Evolutionary conservation across 2,797 vertebrate genomes (phyloP).

Genomic region (Rousettus madagascariensis): DNA sequence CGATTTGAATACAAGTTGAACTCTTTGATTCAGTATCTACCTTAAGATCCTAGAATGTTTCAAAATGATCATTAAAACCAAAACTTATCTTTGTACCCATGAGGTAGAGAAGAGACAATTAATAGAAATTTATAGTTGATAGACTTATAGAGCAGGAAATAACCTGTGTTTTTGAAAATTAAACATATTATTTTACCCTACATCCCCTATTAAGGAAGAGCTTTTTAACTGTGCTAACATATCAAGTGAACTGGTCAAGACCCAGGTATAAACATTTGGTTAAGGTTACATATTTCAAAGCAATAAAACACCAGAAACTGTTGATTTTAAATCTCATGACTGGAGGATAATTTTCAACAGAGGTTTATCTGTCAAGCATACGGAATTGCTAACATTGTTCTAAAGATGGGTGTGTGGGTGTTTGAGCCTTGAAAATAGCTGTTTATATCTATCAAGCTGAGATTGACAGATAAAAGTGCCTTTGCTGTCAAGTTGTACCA

Average conservation of each 20-base stretch:
- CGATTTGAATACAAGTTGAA: not conserved
- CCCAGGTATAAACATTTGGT: constrained; percentile 36
- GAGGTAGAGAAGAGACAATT: not conserved
- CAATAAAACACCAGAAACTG: constrained; percentile 30
- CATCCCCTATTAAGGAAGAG: not conserved
- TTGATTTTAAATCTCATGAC: constrained; percentile 62
- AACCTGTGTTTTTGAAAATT: constrained; percentile 36
- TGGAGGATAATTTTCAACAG: constrained; percentile 67
- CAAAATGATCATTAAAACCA: not conserved
- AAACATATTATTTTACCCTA: not conserved
- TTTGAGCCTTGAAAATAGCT: constrained; percentile 66
- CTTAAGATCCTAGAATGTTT: not conserved
- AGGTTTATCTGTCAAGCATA: constrained; percentile 71
- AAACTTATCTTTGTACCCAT: not conserved
- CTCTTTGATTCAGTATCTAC: not conserved
- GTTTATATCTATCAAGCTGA: constrained; percentile 45
- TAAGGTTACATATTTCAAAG: constrained; percentile 52
- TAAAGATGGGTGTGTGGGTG: constrained; percentile 66
- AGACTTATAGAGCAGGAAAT: not conserved
- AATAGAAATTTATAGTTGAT: constrained; percentile 29
- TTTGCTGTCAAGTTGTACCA: constrained; percentile 68
- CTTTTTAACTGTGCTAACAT: constrained; percentile 5
- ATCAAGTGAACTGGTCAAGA: constrained; percentile 32
- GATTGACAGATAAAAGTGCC: constrained; percentile 56
- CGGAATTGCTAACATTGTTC: constrained; percentile 71